Evolutionary conservation across 2,888 invertebrate genomes (phyloP).

Genomic region (Dasysyrphus albostriatus): DNA sequence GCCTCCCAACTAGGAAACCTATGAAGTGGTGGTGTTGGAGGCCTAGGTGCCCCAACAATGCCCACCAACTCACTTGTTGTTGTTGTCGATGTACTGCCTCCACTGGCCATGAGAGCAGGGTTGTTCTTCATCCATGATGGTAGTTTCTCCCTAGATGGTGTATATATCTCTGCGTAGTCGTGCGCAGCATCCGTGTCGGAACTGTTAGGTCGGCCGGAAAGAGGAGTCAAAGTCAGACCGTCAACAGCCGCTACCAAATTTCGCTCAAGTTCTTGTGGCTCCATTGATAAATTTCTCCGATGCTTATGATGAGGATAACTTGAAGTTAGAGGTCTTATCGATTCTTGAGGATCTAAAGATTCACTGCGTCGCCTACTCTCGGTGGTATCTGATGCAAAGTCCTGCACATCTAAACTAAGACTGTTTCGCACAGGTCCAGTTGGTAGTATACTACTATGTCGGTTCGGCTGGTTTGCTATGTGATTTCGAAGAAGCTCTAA

Average conservation of each 20-base stretch:
- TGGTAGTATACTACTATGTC: slow-evolving; percentile 84
- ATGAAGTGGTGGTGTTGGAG: slow-evolving; percentile 96
- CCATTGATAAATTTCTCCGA: slow-evolving; percentile 83
- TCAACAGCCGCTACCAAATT: slow-evolving; percentile 86
- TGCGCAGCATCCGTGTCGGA: slow-evolving; percentile 88
- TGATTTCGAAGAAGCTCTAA: slow-evolving; percentile 94
- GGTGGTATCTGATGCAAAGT: slow-evolving; percentile 80
- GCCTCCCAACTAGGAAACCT: slow-evolving; percentile 97
- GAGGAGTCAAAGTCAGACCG: slow-evolving; percentile 84
- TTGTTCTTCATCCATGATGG: slow-evolving; percentile 86
- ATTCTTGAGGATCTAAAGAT: slow-evolving; percentile 83
- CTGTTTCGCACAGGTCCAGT: slow-evolving; percentile 81
- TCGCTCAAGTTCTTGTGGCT: slow-evolving; percentile 84
- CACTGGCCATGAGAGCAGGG: slow-evolving; percentile 84
- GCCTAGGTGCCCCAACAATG: slow-evolving; percentile 84
- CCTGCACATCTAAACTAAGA: slow-evolving; percentile 83
- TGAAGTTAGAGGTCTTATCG: slow-evolving; percentile 81
- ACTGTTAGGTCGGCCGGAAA: slow-evolving; percentile 83
- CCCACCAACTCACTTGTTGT: slow-evolving; percentile 82
- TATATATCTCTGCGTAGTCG: slow-evolving; percentile 97
- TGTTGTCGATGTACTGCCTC: slow-evolving; percentile 85
- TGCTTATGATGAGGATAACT: slow-evolving; percentile 83
- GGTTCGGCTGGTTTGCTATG: slow-evolving; percentile 88
- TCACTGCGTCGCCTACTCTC: slow-evolving; percentile 83
- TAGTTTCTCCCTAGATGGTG: slow-evolving; percentile 92